phyloP scores from a whole-genome alignment of 2,113 vertebrate species.

The Columba janthina region DNA sequence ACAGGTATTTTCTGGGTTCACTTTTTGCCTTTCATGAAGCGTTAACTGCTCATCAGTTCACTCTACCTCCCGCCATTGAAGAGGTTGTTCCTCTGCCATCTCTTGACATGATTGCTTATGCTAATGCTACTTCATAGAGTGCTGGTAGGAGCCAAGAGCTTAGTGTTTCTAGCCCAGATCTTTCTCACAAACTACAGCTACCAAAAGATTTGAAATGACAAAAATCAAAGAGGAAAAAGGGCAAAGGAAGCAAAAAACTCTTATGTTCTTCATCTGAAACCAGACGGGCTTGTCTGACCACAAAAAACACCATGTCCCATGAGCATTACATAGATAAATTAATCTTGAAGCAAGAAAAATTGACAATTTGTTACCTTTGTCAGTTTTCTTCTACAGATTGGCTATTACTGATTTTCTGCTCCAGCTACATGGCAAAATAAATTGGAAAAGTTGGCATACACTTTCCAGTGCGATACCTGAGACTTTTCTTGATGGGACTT shows the following conservation, averaged over 20 bases:
- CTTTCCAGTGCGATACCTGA: not conserved
- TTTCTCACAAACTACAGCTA: not conserved
- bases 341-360: not conserved
- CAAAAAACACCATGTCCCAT: not conserved
- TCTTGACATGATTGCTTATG: not conserved
- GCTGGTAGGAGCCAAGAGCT: not conserved
- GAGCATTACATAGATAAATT: not conserved
- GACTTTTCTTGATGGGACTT: not conserved
- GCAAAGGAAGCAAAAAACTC: not conserved
- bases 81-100: not conserved
- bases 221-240: not conserved
- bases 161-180: not conserved
- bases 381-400: not conserved
- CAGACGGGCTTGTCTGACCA: not conserved
- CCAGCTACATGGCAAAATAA: not conserved
- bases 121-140: not conserved
- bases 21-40: not conserved
- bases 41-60: not conserved
- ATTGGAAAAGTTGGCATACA: not conserved
- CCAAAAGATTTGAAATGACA: not conserved
- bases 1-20: not conserved
- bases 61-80: rapidly evolving
- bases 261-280: not conserved
- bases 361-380: not conserved
- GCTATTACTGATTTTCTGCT: not conserved